Evolutionary conservation across 2,888 invertebrate species (phyloP), one percentile per base, ranked within the genome.

Genomic region (Timema cristinae): DNA sequence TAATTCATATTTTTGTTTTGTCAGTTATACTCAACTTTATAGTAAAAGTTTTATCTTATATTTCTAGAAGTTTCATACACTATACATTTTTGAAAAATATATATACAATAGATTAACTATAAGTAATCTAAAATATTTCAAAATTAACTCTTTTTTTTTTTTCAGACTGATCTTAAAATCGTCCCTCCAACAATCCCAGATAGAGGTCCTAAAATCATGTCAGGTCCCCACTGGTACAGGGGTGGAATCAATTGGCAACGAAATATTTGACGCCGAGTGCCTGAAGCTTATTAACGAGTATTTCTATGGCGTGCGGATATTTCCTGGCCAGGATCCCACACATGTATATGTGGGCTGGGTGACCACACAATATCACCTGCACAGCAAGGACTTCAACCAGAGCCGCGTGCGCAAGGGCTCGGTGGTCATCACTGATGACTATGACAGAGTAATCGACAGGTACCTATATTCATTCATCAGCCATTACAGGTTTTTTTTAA

Each of bases 311-410:
- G 88, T 88, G 73, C 86, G 92, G 75, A 92, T 97, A 75, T 97
- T 94, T 82, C 97, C 97, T 54, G 97, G 97, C 71, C 97, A 97
- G 83, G 97, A 97, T 80, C 95, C 96, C 0, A 90, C 91, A 0
- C 94, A 95, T 80, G 95, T 98, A 48, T 98, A 95, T 82, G 93
- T 99, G 0, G 99, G 99, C 16, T 99, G 99, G 99, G 98, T 99
- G 69, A 98, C 98, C 0, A 97, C 99, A 0, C 97, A 97, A 80
- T 99, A 97, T 82, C 95, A 96, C 80, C 84, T 94, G 69, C 93
- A 94, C 79, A 95, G 94, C 73, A 93, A 91, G 77, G 93, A 95
- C 79, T 94, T 97, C 81, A 96, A 95, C 81, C 91, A 94, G 82
- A 90, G 88, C 76, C 91, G 93, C 79, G 95, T 96, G 0, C 88